These are phyloP conservation scores for Tonatia bakeri DNA, from an alignment of 2,113 vertebrate genomes.

Conservation along the genomic window DNA sequence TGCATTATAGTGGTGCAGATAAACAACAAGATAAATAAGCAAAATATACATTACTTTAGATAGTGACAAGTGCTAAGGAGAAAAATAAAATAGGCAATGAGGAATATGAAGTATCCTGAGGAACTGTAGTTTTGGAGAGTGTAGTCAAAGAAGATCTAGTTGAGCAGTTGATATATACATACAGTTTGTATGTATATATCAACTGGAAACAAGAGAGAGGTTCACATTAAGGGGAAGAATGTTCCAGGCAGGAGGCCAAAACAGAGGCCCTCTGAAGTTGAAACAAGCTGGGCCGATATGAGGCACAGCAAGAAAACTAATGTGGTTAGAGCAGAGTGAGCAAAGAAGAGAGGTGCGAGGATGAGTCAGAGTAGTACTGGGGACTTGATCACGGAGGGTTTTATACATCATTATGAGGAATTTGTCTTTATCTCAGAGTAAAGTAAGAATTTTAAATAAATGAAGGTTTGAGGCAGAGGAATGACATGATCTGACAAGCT, in stretches of 20 bases:
- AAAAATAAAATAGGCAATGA: not conserved
- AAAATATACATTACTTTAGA: not conserved
- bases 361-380: not conserved
- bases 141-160: not conserved
- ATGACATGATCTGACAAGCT: not conserved
- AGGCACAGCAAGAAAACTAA: not conserved
- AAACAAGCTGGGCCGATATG: not conserved
- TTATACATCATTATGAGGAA: not conserved
- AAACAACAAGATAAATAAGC: not conserved
- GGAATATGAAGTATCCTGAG: not conserved
- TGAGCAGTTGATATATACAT: not conserved
- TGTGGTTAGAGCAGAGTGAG: not conserved
- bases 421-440: not conserved
- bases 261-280: not conserved
- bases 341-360: too few species aligned
- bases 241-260: not conserved
- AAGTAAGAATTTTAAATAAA: not conserved
- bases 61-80: not conserved
- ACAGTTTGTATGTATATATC: not conserved
- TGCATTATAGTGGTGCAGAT: not conserved
- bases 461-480: not conserved
- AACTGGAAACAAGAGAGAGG: not conserved
- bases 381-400: not conserved
- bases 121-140: not conserved
- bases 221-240: not conserved